Evolutionary conservation across 1,140 invertebrate genomes (phyloP).

Genomic region (Diploscapter pachys): DNA sequence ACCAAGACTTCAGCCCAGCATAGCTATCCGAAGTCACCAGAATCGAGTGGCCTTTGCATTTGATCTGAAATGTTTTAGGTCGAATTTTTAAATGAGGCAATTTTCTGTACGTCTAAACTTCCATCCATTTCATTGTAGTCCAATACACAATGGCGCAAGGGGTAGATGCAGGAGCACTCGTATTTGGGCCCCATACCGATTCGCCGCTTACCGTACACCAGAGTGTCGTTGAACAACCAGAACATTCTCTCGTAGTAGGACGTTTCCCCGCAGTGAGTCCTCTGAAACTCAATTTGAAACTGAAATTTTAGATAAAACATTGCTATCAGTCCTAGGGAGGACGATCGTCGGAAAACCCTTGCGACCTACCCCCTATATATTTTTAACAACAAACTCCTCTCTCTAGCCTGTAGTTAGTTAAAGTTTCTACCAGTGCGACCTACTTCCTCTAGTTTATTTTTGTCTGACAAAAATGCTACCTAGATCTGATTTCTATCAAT

Average conservation of each 20-base stretch:
- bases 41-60: conserved; percentile 1
- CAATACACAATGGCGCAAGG: not conserved
- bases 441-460: too few species aligned
- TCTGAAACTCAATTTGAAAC: not conserved
- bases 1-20: conserved; percentile 3
- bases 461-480: too few species aligned
- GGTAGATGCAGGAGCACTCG: conserved; percentile 7
- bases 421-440: too few species aligned
- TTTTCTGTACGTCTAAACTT: not conserved
- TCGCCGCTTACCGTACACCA: conserved; percentile 22
- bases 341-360: too few species aligned
- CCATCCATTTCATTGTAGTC: conserved; percentile 11
- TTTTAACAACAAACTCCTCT: too few species aligned
- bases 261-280: not conserved
- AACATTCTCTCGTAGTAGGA: conserved; percentile 13
- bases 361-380: too few species aligned
- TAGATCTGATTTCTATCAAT: too few species aligned
- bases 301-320: not conserved
- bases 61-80: conserved; percentile 1
- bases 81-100: not conserved
- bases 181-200: conserved; percentile 8
- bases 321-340: too few species aligned
- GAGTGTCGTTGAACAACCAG: conserved; percentile 28
- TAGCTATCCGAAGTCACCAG: conserved; percentile 14
- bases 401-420: too few species aligned